Percentiles rank a stretch among this genome's conserved stretches.
Evolutionary conservation across 2,797 vertebrate genomes (phyloP).

Genomic region (Pristis pectinata): DNA sequence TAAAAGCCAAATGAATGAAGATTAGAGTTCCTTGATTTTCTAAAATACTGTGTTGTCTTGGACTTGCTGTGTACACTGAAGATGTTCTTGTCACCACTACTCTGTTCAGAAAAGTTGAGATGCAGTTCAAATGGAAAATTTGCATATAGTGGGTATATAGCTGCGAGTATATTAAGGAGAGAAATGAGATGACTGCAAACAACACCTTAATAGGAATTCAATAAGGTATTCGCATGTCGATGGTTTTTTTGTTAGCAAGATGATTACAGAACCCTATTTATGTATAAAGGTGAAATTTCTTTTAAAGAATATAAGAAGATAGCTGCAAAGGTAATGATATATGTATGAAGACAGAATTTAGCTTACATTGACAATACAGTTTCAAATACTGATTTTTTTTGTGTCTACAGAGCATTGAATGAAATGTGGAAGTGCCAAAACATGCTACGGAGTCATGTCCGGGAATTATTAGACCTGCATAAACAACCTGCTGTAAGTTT

Average conservation of each 20-base stretch:
- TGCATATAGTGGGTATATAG: not conserved
- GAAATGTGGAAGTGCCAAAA: conserved; percentile 99
- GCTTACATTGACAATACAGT: not conserved
- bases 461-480: conserved; percentile 91
- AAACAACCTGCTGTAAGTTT: conserved; percentile 80
- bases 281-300: not conserved
- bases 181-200: not conserved
- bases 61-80: not conserved
- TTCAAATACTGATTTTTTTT: not conserved
- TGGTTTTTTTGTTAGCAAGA: not conserved
- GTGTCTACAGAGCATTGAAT: conserved; percentile 78
- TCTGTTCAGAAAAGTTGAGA: not conserved
- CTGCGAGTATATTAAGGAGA: not conserved
- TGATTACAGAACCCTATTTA: not conserved
- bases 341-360: not conserved
- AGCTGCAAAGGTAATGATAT: too few relatives aligned
- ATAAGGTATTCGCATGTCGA: not conserved
- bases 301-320: not conserved
- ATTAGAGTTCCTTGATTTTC: not conserved
- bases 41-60: not conserved
- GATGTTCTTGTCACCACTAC: not conserved
- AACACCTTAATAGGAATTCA: not conserved
- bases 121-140: not conserved
- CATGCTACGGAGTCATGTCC: conserved; percentile 89
- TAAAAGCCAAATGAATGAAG: not conserved